Evolutionary conservation across 2,113 vertebrate species (phyloP), one percentile per base, ranked within the genome.

Genomic region (Theropithecus gelada): DNA sequence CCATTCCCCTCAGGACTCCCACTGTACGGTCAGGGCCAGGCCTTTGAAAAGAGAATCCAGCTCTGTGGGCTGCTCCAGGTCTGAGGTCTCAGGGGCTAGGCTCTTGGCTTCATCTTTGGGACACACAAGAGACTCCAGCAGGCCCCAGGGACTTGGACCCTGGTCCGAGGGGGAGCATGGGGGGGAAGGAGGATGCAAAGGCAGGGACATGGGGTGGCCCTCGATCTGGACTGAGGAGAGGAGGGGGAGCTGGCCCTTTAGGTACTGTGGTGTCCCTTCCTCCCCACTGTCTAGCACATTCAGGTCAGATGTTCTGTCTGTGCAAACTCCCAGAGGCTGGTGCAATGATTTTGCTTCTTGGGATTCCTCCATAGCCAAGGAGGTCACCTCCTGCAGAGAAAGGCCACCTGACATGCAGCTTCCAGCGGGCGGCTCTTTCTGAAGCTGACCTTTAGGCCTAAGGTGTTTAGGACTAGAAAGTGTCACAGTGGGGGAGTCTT

Each of bases 21-120:
- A 99, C 83, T 98, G 97, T 48, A 99, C 95, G 0, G 97, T 99
- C 70, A 99, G 94, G 76, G 98, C 98, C 98, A 99, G 59, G n/a
- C 97, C 98, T 94, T 93, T 98, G 97, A 99, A 99, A 1, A 99
- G 82, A 30, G 70, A 93, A 82, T 96, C 97, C 79, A 97, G 76
- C 52, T 94, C 97, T 4, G 32, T 3, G 9, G 94, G 35, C 14
- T 18, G 90, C 61, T 95, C 82, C 13, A 25, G 88, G 66, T 75
- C 88, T 17, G 78, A 13, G 76, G 6, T 38, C 22, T 1, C 43
- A 50, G 70, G 64, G 30, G 0, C 84, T n/a, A 30, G 2, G 66
- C 9, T 25, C 72, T 30, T 5, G 45, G 45, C 59, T 43, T 97
- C 90, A 0, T 98, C 97, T n/a, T 38, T 92, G 78, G 97, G 66